Percentiles rank a stretch among this genome's conserved stretches.
phyloP scores from a whole-genome alignment of 2,888 invertebrate species.

The Macrophya annulata region DNA sequence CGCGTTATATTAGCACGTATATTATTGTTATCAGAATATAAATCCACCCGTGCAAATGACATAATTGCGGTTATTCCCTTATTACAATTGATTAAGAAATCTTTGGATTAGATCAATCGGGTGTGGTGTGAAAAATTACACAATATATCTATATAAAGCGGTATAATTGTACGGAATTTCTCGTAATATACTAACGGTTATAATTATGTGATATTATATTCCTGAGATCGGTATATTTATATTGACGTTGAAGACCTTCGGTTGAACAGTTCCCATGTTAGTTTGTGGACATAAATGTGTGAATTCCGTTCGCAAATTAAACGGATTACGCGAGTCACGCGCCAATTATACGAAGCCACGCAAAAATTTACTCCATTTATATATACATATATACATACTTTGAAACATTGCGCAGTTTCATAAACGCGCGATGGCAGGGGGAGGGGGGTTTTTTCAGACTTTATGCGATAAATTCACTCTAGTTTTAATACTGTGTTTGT shows the following conservation, averaged over 20 bases:
- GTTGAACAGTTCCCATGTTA: constrained; percentile 17
- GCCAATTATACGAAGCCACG: constrained; percentile 48
- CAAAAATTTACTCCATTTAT: constrained; percentile 14
- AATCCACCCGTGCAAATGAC: background rate
- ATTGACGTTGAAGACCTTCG: constrained; percentile 30
- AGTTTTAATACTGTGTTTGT: background rate
- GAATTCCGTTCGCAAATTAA: constrained; percentile 42
- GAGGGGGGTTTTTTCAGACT: background rate
- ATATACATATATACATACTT: background rate
- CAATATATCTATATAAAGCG: background rate
- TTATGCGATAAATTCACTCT: background rate
- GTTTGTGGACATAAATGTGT: constrained; percentile 7
- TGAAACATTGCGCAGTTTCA: background rate
- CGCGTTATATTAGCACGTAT: background rate
- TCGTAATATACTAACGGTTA: background rate
- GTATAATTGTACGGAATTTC: background rate
- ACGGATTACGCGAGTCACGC: constrained; percentile 38
- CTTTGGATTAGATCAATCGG: background rate
- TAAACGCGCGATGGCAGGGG: background rate
- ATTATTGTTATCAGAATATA: constrained; percentile 22
- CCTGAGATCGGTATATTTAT: background rate
- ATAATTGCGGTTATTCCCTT: background rate
- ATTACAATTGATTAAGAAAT: background rate
- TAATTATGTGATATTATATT: background rate
- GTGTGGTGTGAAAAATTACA: background rate